These are phyloP conservation scores for Pituophis catenifer DNA, from an alignment of 2,113 vertebrate species.

Conservation along the genomic window DNA sequence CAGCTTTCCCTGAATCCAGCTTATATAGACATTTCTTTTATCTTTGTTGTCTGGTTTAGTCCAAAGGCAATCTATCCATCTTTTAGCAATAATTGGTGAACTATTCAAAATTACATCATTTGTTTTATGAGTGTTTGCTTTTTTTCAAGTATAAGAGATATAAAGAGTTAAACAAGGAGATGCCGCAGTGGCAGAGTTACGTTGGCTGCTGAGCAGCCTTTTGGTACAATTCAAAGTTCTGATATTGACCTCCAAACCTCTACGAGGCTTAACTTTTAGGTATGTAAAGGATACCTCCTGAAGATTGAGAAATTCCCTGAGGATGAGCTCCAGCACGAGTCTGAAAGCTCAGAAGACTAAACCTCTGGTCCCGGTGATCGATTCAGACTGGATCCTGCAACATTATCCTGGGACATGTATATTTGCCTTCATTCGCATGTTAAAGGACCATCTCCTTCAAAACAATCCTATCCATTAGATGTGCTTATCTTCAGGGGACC, in stretches of 20 bases:
- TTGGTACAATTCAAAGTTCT: not conserved
- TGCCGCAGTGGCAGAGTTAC: not conserved
- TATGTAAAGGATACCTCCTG: not conserved
- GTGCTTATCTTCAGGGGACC: not conserved
- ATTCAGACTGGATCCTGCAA: not conserved
- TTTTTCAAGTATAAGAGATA: not conserved
- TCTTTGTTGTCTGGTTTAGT: not conserved
- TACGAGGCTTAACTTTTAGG: not conserved
- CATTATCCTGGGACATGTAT: not conserved
- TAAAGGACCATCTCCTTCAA: not conserved
- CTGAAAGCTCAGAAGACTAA: not conserved
- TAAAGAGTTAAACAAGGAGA: not conserved
- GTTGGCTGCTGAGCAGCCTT: not conserved
- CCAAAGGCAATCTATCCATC: not conserved
- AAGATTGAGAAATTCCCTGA: not conserved
- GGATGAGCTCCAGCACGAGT: not conserved
- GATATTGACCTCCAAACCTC: not conserved
- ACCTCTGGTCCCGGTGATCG: not conserved
- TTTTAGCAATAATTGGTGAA: not conserved
- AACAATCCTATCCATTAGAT: not conserved
- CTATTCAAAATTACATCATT: too few species aligned
- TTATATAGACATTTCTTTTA: not conserved
- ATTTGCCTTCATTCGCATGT: not conserved
- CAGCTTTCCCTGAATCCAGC: not conserved
- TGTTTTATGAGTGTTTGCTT: not conserved